Conservation (phyloP, 2,888 invertebrate genomes). For the Deroplatys truncata region DNA sequence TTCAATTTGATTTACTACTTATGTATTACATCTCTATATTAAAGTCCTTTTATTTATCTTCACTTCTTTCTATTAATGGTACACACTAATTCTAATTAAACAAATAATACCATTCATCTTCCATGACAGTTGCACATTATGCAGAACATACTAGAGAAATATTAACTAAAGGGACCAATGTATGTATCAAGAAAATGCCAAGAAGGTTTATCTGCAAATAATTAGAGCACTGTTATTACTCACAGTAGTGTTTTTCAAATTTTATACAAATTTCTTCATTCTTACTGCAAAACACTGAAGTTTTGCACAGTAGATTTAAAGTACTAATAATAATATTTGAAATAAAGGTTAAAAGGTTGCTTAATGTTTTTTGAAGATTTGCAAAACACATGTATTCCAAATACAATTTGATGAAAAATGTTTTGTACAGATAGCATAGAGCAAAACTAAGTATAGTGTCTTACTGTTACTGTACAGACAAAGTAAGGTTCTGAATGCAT, state of each 20-base stretch:
- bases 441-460: too few species aligned
- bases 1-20: not conserved
- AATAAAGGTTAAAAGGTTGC: not conserved
- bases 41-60: not conserved
- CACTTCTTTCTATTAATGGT: not conserved
- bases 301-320: not conserved
- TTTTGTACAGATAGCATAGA: not conserved
- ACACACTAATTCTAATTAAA: not conserved
- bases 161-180: not conserved
- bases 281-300: not conserved
- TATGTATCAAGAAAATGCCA: not conserved
- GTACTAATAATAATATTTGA: not conserved
- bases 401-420: not conserved
- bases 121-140: not conserved
- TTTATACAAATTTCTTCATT: not conserved
- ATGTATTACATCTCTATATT: not conserved
- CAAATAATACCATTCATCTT: not conserved
- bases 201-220: not conserved
- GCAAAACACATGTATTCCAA: not conserved
- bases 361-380: not conserved
- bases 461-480: too few species aligned
- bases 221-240: not conserved
- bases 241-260: not conserved
- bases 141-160: not conserved
- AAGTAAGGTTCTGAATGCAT: too few species aligned